Evolutionary conservation across 2,113 vertebrate genomes (phyloP).

Genomic region (Rhadina sibilatrix): DNA sequence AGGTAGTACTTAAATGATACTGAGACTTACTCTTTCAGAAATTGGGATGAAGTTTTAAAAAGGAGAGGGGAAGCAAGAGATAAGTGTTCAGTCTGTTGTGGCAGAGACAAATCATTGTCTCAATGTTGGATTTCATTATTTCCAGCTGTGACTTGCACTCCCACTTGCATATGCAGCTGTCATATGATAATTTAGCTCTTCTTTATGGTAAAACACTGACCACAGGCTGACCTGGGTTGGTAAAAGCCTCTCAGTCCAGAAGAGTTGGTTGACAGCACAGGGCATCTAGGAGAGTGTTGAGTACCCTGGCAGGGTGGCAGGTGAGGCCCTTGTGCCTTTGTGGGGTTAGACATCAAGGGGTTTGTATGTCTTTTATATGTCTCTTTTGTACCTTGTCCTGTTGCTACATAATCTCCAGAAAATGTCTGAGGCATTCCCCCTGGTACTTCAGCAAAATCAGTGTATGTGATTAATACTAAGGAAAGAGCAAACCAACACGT

Average conservation of each 20-base stretch:
- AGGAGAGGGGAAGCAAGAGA: not conserved
- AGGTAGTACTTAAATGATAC: not conserved
- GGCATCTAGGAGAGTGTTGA: too few species aligned
- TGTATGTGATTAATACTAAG: not conserved
- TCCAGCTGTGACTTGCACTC: constrained; percentile 5
- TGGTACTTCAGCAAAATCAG: not conserved
- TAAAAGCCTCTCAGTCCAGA: not conserved
- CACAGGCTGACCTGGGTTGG: not conserved
- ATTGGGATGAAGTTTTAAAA: not conserved
- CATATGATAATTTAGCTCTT: not conserved
- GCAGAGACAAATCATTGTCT: not conserved
- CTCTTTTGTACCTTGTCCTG: not conserved
- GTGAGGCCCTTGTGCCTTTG: not conserved
- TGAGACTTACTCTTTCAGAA: not conserved
- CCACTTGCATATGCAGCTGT: not conserved
- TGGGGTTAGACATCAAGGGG: not conserved
- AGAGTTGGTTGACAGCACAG: not conserved
- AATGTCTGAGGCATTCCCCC: not conserved
- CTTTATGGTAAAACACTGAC: not conserved
- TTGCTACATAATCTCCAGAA: not conserved
- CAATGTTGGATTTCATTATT: not conserved
- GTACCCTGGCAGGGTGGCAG: not conserved
- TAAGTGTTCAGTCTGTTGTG: not conserved
- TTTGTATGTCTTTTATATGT: not conserved
- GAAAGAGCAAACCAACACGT: not conserved